phyloP scores from a whole-genome alignment of 2,888 invertebrate species.

The Acleris cristana region DNA sequence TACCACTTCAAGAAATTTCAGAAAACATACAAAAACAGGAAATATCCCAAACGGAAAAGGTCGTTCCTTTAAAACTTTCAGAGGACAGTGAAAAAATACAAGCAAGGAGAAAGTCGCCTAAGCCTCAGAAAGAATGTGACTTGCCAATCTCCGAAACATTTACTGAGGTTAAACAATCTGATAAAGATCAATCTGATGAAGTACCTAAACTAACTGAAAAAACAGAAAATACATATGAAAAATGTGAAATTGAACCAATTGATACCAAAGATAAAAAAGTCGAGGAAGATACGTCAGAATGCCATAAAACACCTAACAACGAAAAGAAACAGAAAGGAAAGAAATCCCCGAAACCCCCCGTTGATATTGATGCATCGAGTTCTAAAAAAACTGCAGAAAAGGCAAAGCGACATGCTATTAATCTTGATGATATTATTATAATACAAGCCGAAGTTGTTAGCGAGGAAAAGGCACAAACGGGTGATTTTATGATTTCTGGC shows the following conservation, averaged over 20 bases:
- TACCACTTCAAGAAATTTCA: slow-evolving; percentile 39
- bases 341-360: slow-evolving; percentile 31
- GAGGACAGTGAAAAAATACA: slow-evolving; percentile 30
- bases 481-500: slow-evolving; percentile 9
- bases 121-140: slow-evolving; percentile 27
- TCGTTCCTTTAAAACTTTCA: background rate
- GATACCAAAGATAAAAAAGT: slow-evolving; percentile 48
- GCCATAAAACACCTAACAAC: slow-evolving; percentile 15
- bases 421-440: slow-evolving; percentile 36
- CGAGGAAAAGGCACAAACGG: slow-evolving; percentile 19
- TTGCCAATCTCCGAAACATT: slow-evolving; percentile 1
- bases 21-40: slow-evolving; percentile 8
- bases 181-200: background rate
- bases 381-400: slow-evolving; percentile 10
- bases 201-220: background rate
- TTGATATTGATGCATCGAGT: slow-evolving; percentile 1
- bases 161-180: slow-evolving; percentile 6
- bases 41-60: background rate
- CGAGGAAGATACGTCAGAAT: slow-evolving; percentile 31
- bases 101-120: slow-evolving; percentile 42
- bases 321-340: slow-evolving; percentile 20
- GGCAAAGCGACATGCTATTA: slow-evolving; percentile 7
- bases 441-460: slow-evolving; percentile 27
- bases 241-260: slow-evolving; percentile 34
- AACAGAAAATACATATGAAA: slow-evolving; percentile 36